Conservation (phyloP, 2,797 vertebrate genomes). For the Ctenosaura bakeri region DNA sequence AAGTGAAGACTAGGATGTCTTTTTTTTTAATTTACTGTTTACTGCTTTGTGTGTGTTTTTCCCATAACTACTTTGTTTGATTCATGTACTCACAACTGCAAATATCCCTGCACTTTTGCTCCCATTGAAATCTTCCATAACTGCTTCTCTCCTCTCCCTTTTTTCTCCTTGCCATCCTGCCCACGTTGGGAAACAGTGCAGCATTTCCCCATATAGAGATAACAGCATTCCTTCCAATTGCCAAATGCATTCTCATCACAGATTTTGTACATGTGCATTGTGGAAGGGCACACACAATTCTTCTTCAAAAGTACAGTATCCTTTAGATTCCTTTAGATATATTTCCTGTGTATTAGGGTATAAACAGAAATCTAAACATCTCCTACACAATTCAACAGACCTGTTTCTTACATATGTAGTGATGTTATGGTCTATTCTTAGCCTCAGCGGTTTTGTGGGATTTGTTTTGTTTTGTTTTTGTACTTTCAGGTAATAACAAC, state of each 20-base stretch:
- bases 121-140: too few relatives aligned
- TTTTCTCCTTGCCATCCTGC: not conserved
- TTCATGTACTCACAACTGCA: not conserved
- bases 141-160: not conserved
- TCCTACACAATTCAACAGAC: conserved; percentile 17
- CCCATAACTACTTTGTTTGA: not conserved
- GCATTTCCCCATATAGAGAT: not conserved
- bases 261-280: conserved; percentile 29
- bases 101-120: not conserved
- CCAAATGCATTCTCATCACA: conserved; percentile 45
- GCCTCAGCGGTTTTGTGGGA: not conserved
- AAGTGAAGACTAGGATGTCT: not conserved
- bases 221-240: fast-evolving
- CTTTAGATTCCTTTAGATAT: not conserved
- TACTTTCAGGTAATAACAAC: not conserved
- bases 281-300: conserved; percentile 25
- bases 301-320: not conserved
- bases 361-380: not conserved
- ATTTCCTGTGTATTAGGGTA: conserved; percentile 22
- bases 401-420: not conserved
- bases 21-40: not conserved
- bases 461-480: not conserved
- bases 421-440: not conserved
- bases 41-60: not conserved
- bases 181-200: not conserved